Evolutionary conservation across 2,113 vertebrate genomes (phyloP), one percentile per base, ranked within the genome.

Genomic region (Callorhinus ursinus): DNA sequence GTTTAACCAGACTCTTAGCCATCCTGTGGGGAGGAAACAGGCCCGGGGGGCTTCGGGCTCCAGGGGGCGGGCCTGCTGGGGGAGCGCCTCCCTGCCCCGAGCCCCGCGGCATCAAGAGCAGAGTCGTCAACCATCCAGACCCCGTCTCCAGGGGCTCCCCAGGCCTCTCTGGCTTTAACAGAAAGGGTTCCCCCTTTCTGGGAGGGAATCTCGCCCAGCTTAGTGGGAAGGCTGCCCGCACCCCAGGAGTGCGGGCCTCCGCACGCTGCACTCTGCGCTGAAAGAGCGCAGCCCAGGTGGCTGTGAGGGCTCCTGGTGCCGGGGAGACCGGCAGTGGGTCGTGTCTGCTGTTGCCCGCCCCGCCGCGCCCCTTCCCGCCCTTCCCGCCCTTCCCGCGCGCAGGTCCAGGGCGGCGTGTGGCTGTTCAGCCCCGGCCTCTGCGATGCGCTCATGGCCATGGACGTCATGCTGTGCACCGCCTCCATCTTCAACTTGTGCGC

Each of bases 401-500:
- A 99, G 99, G 99, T 99, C 97, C 99, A 99, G 98, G 99, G 99
- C 11, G 99, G 99, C 0, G 98, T 99, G 88, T 99, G 99, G 99
- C 98, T 99, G 93, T 98, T 99, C 96, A 98, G 99, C 97, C 98
- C 97, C 0, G 90, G 97, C 72, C 96, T 99, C 67, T 99, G 99
- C 12, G 99, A 99, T 63, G 98, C 98, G 39, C 99, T 99, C 97
- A 99, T 99, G 99, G 99, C 99, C 95, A 99, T 99, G 99, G 99
- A 99, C 0, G 99, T 99, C 97, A 99, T 99, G 99, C 99, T 99
- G 84, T 99, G 99, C 98, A 99, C 99, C 0, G 99, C 99, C 33
- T 99, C 99, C 71, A 99, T 99, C 98, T 99, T 99, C 99, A 99
- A 99, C 98, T 98, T 99, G 42, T 99, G 99, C 79, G 99, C 99